Percentiles rank a stretch among this genome's conserved stretches.
phyloP scores from a whole-genome alignment of 2,113 vertebrate species.

The Grammomys dolichurus region DNA sequence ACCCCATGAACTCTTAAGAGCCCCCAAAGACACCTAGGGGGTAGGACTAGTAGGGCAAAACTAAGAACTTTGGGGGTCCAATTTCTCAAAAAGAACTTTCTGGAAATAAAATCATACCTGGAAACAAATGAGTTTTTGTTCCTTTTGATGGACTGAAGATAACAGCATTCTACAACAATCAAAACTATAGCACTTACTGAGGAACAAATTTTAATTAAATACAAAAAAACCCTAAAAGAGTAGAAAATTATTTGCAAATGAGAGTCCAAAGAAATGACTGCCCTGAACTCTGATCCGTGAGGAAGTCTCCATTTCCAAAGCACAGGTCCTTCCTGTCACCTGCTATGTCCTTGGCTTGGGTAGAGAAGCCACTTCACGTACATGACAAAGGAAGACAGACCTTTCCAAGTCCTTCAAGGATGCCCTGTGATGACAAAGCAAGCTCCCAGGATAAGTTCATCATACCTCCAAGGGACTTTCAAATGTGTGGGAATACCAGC shows the following conservation, averaged over 20 bases:
- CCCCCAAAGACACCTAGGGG: background rate
- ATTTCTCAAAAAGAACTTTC: background rate
- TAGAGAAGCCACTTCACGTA: background rate
- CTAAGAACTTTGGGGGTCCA: fast-evolving
- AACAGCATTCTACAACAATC: background rate
- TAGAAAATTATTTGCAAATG: background rate
- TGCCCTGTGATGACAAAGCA: background rate
- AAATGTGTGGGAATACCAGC: background rate
- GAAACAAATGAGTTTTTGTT: background rate
- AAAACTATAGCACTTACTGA: background rate
- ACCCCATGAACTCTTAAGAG: background rate
- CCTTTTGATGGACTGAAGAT: background rate
- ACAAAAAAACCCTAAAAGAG: background rate
- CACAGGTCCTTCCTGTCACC: no score
- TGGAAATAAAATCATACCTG: background rate
- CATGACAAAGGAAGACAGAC: background rate
- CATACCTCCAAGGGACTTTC: background rate
- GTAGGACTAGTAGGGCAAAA: background rate
- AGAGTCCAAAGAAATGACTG: background rate
- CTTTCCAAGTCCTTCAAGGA: background rate
- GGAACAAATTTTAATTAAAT: background rate
- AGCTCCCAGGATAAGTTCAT: background rate
- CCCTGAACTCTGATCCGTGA: background rate
- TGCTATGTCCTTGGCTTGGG: background rate
- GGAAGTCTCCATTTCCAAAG: no score